Percentiles rank a stretch among this genome's conserved stretches.
phyloP scores from a whole-genome alignment of 2,888 invertebrate species.

The Oscheius myriophilus region DNA sequence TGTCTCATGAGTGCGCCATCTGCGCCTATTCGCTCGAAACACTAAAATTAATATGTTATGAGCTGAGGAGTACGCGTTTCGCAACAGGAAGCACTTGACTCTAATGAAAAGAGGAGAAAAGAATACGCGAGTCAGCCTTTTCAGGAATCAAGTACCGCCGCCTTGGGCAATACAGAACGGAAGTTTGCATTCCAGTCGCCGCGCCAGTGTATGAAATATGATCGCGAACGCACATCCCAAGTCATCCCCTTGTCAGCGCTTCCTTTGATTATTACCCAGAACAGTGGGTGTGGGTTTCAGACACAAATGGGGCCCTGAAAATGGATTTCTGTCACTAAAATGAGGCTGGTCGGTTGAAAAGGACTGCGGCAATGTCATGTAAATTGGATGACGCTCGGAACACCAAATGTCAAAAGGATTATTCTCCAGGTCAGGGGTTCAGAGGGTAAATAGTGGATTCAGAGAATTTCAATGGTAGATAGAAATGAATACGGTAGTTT shows the following conservation, averaged over 20 bases:
- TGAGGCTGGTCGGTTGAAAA: constrained; percentile 8
- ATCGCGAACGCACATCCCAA: constrained; percentile 30
- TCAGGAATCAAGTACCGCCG: constrained; percentile 8
- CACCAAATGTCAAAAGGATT: too few relatives aligned
- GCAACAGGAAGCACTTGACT: too few relatives aligned
- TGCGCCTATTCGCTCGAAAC: too few relatives aligned
- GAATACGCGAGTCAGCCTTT: too few relatives aligned
- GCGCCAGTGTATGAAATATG: constrained; percentile 29
- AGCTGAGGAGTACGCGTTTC: too few relatives aligned
- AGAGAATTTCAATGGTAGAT: too few relatives aligned
- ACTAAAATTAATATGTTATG: too few relatives aligned
- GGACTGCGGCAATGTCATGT: constrained; percentile 25
- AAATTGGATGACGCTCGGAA: constrained; percentile 22
- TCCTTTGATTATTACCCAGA: background rate
- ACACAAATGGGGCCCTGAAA: background rate
- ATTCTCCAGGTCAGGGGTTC: too few relatives aligned
- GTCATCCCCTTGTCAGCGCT: constrained; percentile 9
- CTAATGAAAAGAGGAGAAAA: too few relatives aligned
- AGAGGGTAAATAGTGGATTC: too few relatives aligned
- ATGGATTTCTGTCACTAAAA: background rate
- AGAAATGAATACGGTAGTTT: too few relatives aligned
- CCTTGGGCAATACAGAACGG: constrained; percentile 27
- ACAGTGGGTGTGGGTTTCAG: background rate
- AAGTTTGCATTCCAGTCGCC: constrained; percentile 29
- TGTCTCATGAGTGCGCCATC: too few relatives aligned